Base-by-base conservation (phyloP, 2,797 vertebrate genomes). In the Lithobates sylvaticus region DNA sequence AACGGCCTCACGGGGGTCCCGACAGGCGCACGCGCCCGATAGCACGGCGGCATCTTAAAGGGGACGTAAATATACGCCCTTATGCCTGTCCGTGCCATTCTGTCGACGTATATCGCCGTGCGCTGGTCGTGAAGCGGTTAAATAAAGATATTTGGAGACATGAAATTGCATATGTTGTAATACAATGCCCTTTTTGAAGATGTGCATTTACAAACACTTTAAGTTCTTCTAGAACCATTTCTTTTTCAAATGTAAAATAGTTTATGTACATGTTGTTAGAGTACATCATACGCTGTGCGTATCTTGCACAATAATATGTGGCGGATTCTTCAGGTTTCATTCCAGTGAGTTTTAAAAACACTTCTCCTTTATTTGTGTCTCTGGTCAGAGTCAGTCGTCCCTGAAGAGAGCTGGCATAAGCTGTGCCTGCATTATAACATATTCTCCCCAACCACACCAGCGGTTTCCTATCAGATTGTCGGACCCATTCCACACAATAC, bases 291-390 rank as follows among this genome's bases (percentile, higher is more conserved):
- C 64, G 12, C 65, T 29, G 65, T 67, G 65, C 9, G 9, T 61
- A 32, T 74, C 50, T 82, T 10, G 58, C 26, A 83, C 81, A 83
- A 27, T 88, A 84, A 81, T 88, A 84, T 9, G 6, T 3, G 12
- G 32, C 70, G 1, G 69, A 61, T 27, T 88, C 82, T 72, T 83
- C 78, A 47, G 78, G 9, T 85, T 88, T 90, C 81, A 92, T 69
- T n/a, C 34, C 69, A 32, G 34, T 5, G 26, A 84, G 4, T 84
- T 68, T 77, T 9, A 61, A 34, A 77, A n/a, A 64, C 5, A 77
- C 76, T 77, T 77, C 76, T 3, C 54, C 32, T 65, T 76, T 76
- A 65, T 39, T 44, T 18, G 29, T 73, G 34, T 85, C 84, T 36
- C 84, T 85, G 50, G 84, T 23, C 10, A 79, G 8, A n/a, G 69